phyloP scores from a whole-genome alignment of 2,113 vertebrate species.

The Neomonachus schauinslandi region DNA sequence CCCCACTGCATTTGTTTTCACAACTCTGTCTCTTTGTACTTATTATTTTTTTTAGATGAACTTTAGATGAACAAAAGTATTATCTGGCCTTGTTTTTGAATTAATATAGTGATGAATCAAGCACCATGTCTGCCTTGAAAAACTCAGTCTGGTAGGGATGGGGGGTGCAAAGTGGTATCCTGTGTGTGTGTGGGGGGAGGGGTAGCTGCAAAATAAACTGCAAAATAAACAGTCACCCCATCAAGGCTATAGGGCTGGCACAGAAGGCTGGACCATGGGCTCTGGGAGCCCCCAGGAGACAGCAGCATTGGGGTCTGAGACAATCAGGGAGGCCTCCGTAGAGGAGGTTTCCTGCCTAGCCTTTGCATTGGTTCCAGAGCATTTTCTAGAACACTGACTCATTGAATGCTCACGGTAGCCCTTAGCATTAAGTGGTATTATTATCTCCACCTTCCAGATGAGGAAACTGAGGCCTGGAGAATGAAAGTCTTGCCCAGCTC shows the following conservation, averaged over 20 bases:
- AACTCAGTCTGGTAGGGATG: background rate
- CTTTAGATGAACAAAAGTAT: background rate
- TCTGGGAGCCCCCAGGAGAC: background rate
- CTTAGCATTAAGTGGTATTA: background rate
- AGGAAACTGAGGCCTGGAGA: background rate
- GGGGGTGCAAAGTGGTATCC: no score
- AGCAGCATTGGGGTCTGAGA: background rate
- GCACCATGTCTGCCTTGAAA: background rate
- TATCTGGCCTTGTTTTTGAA: background rate
- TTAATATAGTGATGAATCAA: constrained; percentile 9
- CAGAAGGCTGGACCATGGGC: background rate
- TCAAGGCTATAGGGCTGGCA: background rate
- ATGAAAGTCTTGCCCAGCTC: background rate
- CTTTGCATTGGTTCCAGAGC: background rate
- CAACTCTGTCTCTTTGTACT: background rate
- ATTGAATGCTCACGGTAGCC: background rate
- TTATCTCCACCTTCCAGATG: background rate
- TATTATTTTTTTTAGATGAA: background rate
- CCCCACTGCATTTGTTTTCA: background rate
- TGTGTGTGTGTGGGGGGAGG: background rate
- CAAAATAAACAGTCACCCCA: background rate
- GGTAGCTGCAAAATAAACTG: background rate
- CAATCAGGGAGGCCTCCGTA: background rate
- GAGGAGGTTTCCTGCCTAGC: background rate
- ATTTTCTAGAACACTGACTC: background rate